Evolutionary conservation across 2,113 vertebrate species (phyloP).

Genomic region (Athene noctua): DNA sequence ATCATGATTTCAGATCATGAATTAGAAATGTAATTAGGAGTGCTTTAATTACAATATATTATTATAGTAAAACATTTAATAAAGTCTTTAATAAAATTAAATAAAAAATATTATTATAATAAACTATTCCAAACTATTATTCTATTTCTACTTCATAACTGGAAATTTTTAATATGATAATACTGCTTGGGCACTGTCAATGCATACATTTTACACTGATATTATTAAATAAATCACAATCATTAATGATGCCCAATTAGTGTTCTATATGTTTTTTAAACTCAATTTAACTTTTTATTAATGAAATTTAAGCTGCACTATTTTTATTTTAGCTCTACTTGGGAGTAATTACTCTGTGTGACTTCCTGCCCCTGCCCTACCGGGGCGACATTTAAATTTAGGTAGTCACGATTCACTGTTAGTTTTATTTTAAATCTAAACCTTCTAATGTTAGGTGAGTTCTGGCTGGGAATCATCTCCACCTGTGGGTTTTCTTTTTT

Average conservation of each 20-base stretch:
- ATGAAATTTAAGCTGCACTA: neutral
- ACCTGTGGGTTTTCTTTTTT: neutral
- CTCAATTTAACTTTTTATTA: no score
- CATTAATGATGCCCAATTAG: neutral
- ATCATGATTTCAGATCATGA: neutral
- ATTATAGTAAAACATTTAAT: no score
- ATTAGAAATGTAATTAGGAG: neutral
- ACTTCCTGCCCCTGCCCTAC: no score
- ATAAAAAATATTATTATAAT: neutral
- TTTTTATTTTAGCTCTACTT: neutral
- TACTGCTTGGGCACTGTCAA: neutral
- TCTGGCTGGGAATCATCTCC: neutral
- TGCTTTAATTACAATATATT: neutral
- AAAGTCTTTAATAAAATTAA: no score
- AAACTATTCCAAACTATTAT: neutral
- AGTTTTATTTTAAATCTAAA: neutral
- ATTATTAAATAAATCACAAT: neutral
- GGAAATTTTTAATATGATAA: no score
- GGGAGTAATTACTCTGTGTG: neutral
- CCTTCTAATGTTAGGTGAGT: neutral
- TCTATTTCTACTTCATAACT: neutral
- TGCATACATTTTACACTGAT: neutral
- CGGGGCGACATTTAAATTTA: neutral
- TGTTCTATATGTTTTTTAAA: neutral
- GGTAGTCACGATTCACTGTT: neutral